Base-by-base conservation (phyloP, 2,888 invertebrate genomes). In the Steinernema carpocapsae region DNA sequence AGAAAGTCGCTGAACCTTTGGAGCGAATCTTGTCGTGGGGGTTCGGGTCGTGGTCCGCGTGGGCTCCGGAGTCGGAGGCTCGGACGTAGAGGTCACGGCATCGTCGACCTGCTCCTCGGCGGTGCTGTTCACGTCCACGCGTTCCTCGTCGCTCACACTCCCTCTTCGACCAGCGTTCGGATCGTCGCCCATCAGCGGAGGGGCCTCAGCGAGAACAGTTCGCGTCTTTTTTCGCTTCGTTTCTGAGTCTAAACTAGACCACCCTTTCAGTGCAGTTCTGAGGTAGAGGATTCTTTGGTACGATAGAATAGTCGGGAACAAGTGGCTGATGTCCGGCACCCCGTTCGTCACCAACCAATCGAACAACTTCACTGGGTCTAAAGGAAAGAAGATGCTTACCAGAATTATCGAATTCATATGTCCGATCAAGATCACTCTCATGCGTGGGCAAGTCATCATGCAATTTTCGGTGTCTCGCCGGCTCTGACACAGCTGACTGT, bases 341-440 rank as follows among this genome's bases (percentile, higher is more conserved):
- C 80, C 80, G 37, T 79, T 76, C 46, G 77, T 75, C 4, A 74
- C 76, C 70, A 86, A 74, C 78, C 81, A 79, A 71, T 86, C 83
- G 71, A 86, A 84, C 76, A 86, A 70, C 70, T 80, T 79, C 24
- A 86, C 76, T 10, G 86, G 84, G 77, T 86, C 86, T 86, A 78
- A 72, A 37, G 37, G 10, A 86, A 84, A 48, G 32, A 42, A 43
- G 37, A 12, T 19, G 6, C 70, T 74, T 71, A 74, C 76, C 74
- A 46, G 71, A 19, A 32, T 43, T 32, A 37, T 46, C 52, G 51
- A n/a, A 4, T 22, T 14, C 6, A 14, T 48, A 48, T 4, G 48
- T 48, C 48, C 48, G 48, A 19, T 64, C 64, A 64, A 64, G 29
- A 32, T 64, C 29, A 32, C 26, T 64, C 37, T 14, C 64, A 64